A percentile compares a stretch with the other conserved stretches of the same genome.
These are phyloP conservation scores for Drosophila paranaensis DNA, from an alignment of 2,888 invertebrate genomes.

Conservation along the genomic window DNA sequence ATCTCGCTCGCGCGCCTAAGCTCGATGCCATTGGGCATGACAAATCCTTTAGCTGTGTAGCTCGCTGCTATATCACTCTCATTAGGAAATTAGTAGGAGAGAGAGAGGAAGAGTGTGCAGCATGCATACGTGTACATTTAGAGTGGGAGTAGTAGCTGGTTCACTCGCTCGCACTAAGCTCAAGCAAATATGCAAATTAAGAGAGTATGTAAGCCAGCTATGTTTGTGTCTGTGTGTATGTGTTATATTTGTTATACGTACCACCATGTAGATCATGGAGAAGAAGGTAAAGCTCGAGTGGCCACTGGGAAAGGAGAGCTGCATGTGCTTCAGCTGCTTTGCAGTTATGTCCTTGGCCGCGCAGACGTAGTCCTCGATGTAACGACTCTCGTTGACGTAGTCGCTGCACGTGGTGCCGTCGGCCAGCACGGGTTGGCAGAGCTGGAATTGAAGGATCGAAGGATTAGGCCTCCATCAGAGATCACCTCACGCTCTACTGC, in stretches of 20 bases:
- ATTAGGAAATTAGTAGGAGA: not conserved
- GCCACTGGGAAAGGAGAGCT: conserved; percentile 95
- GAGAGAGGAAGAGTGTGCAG: not conserved
- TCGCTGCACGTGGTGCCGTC: conserved; percentile 86
- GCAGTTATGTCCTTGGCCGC: conserved; percentile 82
- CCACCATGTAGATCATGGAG: conserved; percentile 93
- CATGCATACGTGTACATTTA: too few species aligned
- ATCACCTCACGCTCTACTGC: conserved; percentile 50
- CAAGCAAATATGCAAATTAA: not conserved
- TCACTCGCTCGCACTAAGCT: not conserved
- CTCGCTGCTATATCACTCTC: not conserved
- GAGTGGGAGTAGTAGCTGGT: not conserved
- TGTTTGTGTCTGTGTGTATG: not conserved
- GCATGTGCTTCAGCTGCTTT: conserved; percentile 89
- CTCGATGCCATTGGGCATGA: not conserved
- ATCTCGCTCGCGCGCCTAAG: not conserved
- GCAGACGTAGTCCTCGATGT: conserved; percentile 91
- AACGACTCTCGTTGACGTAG: conserved; percentile 87
- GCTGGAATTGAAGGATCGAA: conserved; percentile 82
- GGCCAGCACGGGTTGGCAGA: conserved; percentile 91
- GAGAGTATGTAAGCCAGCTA: not conserved
- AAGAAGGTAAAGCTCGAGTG: conserved; percentile 95
- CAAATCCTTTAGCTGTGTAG: not conserved
- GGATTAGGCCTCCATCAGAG: not conserved
- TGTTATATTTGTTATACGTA: conserved; percentile 86